Conservation (phyloP, 2,113 vertebrate species). For the Apodemus sylvaticus region DNA sequence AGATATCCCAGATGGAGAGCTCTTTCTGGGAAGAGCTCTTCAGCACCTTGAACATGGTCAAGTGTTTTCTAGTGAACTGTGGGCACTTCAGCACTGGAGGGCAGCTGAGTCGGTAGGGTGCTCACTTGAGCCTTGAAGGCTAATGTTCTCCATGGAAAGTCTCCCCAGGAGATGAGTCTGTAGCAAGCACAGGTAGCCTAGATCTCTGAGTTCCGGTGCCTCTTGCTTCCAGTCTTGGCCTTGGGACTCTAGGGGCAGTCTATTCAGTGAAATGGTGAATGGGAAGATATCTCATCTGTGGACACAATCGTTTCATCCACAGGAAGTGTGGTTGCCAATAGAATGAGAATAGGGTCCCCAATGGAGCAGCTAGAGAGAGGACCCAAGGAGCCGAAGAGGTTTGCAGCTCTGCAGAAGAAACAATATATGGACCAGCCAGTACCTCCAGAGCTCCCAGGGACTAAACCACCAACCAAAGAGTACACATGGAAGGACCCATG, state of each 20-base stretch:
- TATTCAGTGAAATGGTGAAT: constrained; percentile 90
- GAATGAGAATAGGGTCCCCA: too few species aligned
- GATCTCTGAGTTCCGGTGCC: constrained; percentile 83
- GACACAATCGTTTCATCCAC: constrained; percentile 89
- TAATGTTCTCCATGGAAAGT: constrained; percentile 89
- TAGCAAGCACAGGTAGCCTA: constrained; percentile 90
- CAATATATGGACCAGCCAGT: too few species aligned
- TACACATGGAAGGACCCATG: too few species aligned
- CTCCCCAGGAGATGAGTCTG: constrained; percentile 89
- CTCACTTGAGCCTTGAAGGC: constrained; percentile 93
- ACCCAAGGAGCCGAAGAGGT: too few species aligned
- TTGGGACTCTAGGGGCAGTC: constrained; percentile 91
- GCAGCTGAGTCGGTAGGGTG: constrained; percentile 90
- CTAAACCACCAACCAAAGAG: too few species aligned
- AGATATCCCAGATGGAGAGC: constrained; percentile 88
- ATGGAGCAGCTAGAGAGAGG: too few species aligned
- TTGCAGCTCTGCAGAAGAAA: too few species aligned
- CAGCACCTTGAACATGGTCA: constrained; percentile 92
- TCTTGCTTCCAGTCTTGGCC: constrained; percentile 90
- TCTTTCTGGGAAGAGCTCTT: constrained; percentile 91
- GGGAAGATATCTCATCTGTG: constrained; percentile 92
- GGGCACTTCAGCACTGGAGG: constrained; percentile 90
- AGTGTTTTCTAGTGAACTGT: constrained; percentile 91
- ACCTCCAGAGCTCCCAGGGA: too few species aligned
- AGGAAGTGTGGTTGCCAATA: constrained; percentile 79